phyloP scores from a whole-genome alignment of 2,797 vertebrate species.

The Odontamblyopus lacepedii region DNA sequence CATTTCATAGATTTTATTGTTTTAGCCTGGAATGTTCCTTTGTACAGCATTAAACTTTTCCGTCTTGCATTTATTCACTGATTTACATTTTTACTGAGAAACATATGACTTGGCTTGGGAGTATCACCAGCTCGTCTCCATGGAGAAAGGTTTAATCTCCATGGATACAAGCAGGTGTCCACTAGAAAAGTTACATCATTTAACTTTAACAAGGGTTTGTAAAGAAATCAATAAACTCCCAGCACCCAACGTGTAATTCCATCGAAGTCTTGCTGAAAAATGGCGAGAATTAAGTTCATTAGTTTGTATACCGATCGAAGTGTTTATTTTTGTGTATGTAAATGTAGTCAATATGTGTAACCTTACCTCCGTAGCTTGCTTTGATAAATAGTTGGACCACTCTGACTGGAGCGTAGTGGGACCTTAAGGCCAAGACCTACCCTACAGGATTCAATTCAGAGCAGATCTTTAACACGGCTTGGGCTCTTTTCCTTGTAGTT shows the following conservation, averaged over 20 bases:
- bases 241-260: too few relatives aligned
- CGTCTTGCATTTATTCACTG: too few relatives aligned
- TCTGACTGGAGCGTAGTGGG: neutral
- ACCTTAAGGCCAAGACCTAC: neutral
- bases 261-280: neutral
- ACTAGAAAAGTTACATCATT: too few relatives aligned
- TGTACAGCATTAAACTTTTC: too few relatives aligned
- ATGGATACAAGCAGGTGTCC: too few relatives aligned
- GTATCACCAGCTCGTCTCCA: too few relatives aligned
- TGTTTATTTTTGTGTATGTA: neutral
- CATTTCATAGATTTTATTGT: too few relatives aligned
- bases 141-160: too few relatives aligned
- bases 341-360: slow-evolving; percentile 6
- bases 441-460: neutral
- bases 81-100: too few relatives aligned
- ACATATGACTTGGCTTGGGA: too few relatives aligned
- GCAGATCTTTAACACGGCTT: neutral
- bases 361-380: neutral
- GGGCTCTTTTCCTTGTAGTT: neutral
- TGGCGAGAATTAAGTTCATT: neutral
- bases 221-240: neutral
- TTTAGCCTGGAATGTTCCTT: too few relatives aligned
- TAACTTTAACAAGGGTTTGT: neutral
- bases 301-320: neutral
- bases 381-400: slow-evolving; percentile 1